Base-by-base conservation (phyloP, 2,113 vertebrate genomes). In the Pachycephala philippinensis region DNA sequence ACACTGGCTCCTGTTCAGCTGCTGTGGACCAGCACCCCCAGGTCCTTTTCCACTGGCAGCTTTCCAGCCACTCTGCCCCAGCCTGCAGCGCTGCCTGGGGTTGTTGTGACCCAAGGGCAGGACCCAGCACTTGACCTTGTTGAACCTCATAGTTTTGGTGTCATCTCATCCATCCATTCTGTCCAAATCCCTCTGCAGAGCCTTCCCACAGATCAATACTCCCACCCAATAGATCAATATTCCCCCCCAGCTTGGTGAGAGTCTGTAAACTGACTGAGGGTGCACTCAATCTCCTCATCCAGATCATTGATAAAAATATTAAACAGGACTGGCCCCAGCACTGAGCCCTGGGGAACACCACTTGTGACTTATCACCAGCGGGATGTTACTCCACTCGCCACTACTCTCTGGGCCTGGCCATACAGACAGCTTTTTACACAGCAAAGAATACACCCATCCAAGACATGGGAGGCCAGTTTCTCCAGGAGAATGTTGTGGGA, bases 111-210 rank as follows among this genome's bases (percentile, higher is more conserved):
- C 28, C 22, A 54, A n/a, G 11, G 31, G 17, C 39, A 54, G 31
- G 24, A 77, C 26, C 22, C 0, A 0, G 23, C 10, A 28, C 16
- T 45, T 5, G 6, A 3, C 26, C 37, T 52, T 30, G 10, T 28
- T 49, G 33, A 59, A 50, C 6, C 10, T 49, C 37, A 30, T 3
- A 7, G 15, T 3, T 0, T 2, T 69, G 49, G 19, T 6, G 24
- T 69, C 1, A 1, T 13, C 6, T 30, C 57, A 59, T 16, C 0
- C 0, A 49, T 15, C 16, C 49, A n/a, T 33, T 5, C 49, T 37
- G 40, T 18, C 50, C 40, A 39, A 24, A 20, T 54, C 30, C 26
- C 6, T 85, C 60, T 86, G 45, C 4, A 82, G 18, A 42, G 11
- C 45, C 30, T 40, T 30, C 11, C 45, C 2, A 0, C 40, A 86